phyloP scores from a whole-genome alignment of 2,888 invertebrate species.

The Candidula unifasciata region DNA sequence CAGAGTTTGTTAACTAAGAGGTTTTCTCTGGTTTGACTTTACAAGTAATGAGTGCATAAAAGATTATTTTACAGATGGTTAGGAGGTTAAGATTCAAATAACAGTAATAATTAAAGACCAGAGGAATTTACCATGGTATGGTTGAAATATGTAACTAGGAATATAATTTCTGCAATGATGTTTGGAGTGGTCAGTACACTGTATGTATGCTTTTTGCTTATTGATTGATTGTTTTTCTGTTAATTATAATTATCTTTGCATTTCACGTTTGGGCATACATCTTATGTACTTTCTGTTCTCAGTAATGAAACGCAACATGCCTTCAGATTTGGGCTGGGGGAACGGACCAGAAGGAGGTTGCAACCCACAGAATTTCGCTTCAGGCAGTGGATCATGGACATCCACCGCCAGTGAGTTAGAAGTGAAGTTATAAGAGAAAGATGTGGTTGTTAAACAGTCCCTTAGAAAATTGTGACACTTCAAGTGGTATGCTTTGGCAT shows the following conservation, averaged over 20 bases:
- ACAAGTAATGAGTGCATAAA: not conserved
- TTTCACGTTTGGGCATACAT: no score
- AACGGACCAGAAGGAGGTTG: slow-evolving; percentile 50
- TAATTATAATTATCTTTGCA: no score
- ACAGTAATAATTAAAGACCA: no score
- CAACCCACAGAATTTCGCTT: slow-evolving; percentile 42
- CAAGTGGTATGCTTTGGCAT: not conserved
- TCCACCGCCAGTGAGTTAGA: slow-evolving; percentile 51
- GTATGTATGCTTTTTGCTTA: not conserved
- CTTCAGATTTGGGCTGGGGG: slow-evolving; percentile 51
- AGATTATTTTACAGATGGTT: not conserved
- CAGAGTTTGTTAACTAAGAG: no score
- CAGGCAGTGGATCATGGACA: slow-evolving; percentile 54
- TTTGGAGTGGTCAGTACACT: no score
- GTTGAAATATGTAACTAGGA: not conserved
- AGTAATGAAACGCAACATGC: slow-evolving; percentile 50
- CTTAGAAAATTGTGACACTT: not conserved
- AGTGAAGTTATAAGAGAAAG: not conserved
- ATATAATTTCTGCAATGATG: not conserved
- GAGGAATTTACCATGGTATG: no score
- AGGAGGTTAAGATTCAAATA: no score
- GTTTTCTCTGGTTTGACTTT: no score
- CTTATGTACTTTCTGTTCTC: slow-evolving; percentile 37
- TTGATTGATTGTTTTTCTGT: no score
- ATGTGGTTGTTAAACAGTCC: not conserved